A percentile compares a stretch with the other conserved stretches of the same genome.
Conservation (phyloP, 2,113 vertebrate genomes). For the Indri indri region DNA sequence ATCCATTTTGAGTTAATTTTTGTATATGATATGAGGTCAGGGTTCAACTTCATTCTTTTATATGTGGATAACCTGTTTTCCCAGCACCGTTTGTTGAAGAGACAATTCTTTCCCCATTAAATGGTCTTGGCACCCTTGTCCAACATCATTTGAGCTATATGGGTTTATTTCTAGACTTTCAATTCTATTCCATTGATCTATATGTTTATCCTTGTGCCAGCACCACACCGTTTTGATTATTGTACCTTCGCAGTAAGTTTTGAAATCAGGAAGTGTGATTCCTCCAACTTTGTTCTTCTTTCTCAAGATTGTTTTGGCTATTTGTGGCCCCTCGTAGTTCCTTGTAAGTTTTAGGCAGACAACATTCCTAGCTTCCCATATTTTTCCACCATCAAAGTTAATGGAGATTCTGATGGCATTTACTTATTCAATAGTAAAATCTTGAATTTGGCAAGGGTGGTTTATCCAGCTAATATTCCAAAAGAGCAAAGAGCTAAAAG, state of each 20-base stretch:
- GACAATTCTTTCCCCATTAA: neutral
- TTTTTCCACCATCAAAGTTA: too few relatives aligned
- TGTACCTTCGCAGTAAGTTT: neutral
- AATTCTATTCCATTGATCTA: neutral
- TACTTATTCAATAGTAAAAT: too few relatives aligned
- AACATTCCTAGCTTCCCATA: too few relatives aligned
- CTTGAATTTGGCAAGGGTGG: too few relatives aligned
- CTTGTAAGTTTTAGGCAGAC: neutral
- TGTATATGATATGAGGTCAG: neutral
- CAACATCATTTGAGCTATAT: neutral
- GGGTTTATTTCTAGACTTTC: neutral
- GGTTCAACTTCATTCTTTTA: neutral
- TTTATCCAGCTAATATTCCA: too few relatives aligned
- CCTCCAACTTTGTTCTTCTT: neutral
- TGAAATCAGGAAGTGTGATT: neutral
- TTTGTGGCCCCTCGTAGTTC: neutral
- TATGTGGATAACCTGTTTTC: neutral
- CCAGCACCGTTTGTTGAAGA: neutral
- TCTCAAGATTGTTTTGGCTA: neutral
- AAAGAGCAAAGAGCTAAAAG: neutral
- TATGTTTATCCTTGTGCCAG: neutral
- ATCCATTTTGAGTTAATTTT: neutral
- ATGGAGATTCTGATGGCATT: too few relatives aligned
- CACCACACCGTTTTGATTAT: neutral
- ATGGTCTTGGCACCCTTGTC: neutral